Percentiles rank a stretch among this genome's conserved stretches.
Evolutionary conservation across 2,888 invertebrate species (phyloP).

Genomic region (Caenorhabditis imperialis): DNA sequence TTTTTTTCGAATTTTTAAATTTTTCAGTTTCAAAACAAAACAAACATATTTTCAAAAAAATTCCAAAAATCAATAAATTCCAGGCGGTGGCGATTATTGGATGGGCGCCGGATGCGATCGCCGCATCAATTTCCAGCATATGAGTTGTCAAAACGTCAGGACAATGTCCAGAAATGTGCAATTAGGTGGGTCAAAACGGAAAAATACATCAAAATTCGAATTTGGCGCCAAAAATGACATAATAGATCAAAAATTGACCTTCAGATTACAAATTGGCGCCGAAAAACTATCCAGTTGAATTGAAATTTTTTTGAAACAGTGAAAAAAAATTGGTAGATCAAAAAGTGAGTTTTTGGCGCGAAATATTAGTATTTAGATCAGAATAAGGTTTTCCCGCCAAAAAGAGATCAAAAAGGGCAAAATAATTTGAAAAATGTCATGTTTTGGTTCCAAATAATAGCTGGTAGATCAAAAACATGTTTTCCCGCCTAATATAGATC

Average conservation of each 20-base stretch:
- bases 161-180: slow-evolving; percentile 69
- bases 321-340: too few relatives aligned
- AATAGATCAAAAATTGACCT: too few relatives aligned
- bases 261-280: too few relatives aligned
- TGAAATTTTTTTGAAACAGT: too few relatives aligned
- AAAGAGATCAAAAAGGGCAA: not conserved
- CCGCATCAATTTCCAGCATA: slow-evolving; percentile 70
- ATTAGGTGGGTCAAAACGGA: too few relatives aligned
- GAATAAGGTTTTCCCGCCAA: not conserved
- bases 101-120: slow-evolving; percentile 75
- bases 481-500: not conserved
- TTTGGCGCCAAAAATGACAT: too few relatives aligned
- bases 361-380: not conserved
- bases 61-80: slow-evolving; percentile 13
- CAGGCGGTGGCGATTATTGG: slow-evolving; percentile 72
- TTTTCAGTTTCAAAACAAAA: slow-evolving; percentile 21
- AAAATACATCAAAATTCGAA: too few relatives aligned
- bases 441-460: too few relatives aligned
- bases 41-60: not conserved
- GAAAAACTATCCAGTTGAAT: too few relatives aligned
- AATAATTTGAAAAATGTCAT: not conserved
- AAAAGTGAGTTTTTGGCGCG: too few relatives aligned
- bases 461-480: not conserved
- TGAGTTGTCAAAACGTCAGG: slow-evolving; percentile 71
- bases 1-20: not conserved